Percentiles rank a stretch among this genome's conserved stretches.
These are phyloP conservation scores for Belonocnema kinseyi DNA, from an alignment of 1,140 invertebrate genomes.

Conservation along the genomic window DNA sequence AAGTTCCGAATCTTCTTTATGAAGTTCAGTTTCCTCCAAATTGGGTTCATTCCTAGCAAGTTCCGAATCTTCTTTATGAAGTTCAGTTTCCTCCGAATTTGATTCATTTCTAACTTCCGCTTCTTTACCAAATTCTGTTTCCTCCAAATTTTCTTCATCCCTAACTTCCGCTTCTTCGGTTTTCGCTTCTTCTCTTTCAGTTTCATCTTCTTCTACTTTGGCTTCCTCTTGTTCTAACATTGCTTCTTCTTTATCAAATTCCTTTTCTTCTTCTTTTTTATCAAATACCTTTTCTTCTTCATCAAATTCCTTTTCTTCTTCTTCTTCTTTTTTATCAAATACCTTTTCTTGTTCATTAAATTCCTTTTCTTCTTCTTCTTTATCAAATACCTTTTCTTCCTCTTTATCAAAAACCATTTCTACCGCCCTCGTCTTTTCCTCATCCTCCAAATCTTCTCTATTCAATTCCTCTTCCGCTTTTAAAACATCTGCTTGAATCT, in stretches of 20 bases:
- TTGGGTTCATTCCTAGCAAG: not conserved
- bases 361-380: not conserved
- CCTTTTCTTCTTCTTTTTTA: not conserved
- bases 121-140: not conserved
- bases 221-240: too few relatives aligned
- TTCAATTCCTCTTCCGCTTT: not conserved
- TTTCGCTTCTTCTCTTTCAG: not conserved
- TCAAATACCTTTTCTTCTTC: too few relatives aligned
- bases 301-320: not conserved
- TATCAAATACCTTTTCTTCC: too few relatives aligned
- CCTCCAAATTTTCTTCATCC: not conserved
- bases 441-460: not conserved
- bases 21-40: not conserved
- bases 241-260: not conserved
- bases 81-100: not conserved
- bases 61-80: not conserved
- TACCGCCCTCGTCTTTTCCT: not conserved
- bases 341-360: not conserved
- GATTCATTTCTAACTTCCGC: not conserved
- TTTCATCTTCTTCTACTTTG: not conserved
- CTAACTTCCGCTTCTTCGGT: not conserved
- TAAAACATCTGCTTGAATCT: not conserved
- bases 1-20: not conserved
- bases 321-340: too few relatives aligned
- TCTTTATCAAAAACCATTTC: not conserved